Conservation (phyloP, 1,140 invertebrate genomes). For the Lasioglossum albipes region DNA sequence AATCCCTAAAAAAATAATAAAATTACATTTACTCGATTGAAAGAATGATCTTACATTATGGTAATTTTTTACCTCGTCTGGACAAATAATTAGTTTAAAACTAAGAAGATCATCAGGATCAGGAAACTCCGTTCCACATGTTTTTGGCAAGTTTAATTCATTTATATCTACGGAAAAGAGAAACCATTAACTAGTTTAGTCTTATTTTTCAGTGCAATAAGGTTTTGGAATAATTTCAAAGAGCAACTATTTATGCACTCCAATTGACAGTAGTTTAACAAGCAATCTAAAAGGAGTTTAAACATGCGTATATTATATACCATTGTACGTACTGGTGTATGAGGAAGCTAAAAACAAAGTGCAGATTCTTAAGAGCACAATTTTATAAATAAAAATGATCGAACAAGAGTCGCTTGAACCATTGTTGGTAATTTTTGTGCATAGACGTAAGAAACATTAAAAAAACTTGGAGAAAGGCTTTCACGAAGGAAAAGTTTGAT, state of each 20-base stretch:
- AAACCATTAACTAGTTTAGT: background rate
- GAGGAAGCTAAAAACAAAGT: background rate
- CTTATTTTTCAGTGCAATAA: background rate
- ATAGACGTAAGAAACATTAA: background rate
- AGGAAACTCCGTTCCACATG: slow-evolving; percentile 96
- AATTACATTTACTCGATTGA: background rate
- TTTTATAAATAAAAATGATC: slow-evolving; percentile 6
- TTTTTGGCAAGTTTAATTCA: slow-evolving; percentile 98
- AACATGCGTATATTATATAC: background rate
- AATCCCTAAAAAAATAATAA: slow-evolving; percentile 86
- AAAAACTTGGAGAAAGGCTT: background rate
- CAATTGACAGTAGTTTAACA: background rate
- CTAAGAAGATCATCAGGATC: slow-evolving; percentile 97
- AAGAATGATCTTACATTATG: background rate
- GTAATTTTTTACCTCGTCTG: slow-evolving; percentile 89
- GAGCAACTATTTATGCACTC: background rate
- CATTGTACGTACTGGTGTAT: background rate
- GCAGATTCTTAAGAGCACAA: slow-evolving; percentile 1
- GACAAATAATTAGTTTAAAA: slow-evolving; percentile 97
- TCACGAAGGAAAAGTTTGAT: background rate
- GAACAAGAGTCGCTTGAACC: background rate
- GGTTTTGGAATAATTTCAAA: background rate
- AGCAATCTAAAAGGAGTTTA: background rate
- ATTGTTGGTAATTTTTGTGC: background rate
- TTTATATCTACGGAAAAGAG: slow-evolving; percentile 92